phyloP scores from a whole-genome alignment of 2,113 vertebrate species.

The Rhynchomys soricoides region DNA sequence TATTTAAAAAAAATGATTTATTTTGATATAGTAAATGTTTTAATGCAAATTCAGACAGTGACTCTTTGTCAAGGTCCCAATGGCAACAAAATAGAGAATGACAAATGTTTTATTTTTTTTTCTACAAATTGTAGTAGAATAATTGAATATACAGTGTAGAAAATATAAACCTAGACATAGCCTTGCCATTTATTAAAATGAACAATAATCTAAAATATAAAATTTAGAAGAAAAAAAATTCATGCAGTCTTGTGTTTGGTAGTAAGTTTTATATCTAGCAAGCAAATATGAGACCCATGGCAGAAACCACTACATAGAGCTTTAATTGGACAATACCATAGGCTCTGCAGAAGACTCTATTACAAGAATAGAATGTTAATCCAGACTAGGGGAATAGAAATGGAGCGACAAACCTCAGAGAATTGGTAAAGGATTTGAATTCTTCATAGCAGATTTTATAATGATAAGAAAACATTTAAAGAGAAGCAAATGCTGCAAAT shows the following conservation, averaged over 20 bases:
- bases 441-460: neutral
- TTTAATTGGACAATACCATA: neutral
- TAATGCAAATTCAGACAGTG: neutral
- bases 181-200: neutral
- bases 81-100: neutral
- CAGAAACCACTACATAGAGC: neutral
- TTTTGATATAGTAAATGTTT: neutral
- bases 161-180: neutral
- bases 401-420: neutral
- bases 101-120: neutral
- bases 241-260: neutral
- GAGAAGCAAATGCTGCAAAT: neutral
- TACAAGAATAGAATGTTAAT: neutral
- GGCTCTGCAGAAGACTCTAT: neutral
- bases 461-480: neutral
- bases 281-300: neutral
- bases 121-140: neutral
- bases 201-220: neutral
- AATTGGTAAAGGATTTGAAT: neutral
- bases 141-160: neutral
- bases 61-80: neutral
- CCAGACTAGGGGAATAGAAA: neutral
- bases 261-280: neutral
- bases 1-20: neutral
- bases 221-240: conserved; percentile 15